These are phyloP conservation scores for Flexamia atlantica DNA, from an alignment of 2,888 invertebrate species.

Conservation along the genomic window DNA sequence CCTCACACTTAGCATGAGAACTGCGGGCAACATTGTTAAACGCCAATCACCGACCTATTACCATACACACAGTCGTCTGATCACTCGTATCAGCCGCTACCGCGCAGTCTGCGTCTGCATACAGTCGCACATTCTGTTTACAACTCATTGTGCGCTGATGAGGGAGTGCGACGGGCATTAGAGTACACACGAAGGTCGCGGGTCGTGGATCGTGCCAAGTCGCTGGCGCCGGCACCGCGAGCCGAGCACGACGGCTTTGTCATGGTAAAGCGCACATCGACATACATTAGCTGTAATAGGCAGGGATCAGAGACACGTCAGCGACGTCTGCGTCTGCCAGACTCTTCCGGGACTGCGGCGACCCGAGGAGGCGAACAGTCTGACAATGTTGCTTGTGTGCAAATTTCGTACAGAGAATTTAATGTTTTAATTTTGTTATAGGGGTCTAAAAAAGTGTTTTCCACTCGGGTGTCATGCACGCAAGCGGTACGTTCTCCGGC, in stretches of 20 bases:
- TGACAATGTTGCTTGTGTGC: too few relatives aligned
- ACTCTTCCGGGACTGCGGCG: neutral
- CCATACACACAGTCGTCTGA: neutral
- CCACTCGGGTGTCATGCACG: too few relatives aligned
- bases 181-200: neutral
- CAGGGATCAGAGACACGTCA: neutral
- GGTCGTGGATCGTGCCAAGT: neutral
- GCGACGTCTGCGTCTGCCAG: neutral
- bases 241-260: neutral
- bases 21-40: constrained; percentile 7
- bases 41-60: neutral
- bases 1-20: neutral
- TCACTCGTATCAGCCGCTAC: neutral
- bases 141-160: neutral
- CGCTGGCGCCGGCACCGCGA: neutral
- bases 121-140: neutral
- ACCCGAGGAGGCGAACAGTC: neutral
- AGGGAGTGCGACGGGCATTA: neutral
- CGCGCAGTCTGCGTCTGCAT: neutral
- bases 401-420: too few relatives aligned
- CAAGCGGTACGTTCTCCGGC: too few relatives aligned
- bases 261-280: constrained; percentile 26
- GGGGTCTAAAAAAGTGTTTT: too few relatives aligned
- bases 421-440: too few relatives aligned
- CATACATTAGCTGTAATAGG: constrained; percentile 28